A percentile compares a stretch with the other conserved stretches of the same genome.
These are phyloP conservation scores for Raja brachyura DNA, from an alignment of 2,113 vertebrate genomes.

Conservation along the genomic window DNA sequence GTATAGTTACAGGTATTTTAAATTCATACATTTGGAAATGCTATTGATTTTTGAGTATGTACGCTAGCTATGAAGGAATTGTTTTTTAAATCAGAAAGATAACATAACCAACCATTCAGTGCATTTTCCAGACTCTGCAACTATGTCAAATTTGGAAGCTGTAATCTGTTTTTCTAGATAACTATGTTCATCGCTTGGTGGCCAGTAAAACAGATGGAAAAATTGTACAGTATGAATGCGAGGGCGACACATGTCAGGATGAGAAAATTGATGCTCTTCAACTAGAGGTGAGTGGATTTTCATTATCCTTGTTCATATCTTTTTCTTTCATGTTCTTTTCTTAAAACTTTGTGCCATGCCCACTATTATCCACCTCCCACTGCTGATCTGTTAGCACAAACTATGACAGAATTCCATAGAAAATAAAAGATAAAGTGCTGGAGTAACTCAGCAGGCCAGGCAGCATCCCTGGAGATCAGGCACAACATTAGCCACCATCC, in stretches of 20 bases:
- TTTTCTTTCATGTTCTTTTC: neutral
- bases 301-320: neutral
- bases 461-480: too few relatives aligned
- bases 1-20: neutral
- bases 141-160: neutral
- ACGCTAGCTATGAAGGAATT: neutral
- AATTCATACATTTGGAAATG: neutral
- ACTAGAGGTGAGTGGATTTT: constrained; percentile 67
- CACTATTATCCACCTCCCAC: neutral
- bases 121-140: neutral
- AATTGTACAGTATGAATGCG: constrained; percentile 95
- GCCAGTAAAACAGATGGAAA: constrained; percentile 96
- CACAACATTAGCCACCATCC: too few relatives aligned
- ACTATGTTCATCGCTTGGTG: constrained; percentile 94
- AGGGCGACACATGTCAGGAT: constrained; percentile 91
- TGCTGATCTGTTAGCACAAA: neutral
- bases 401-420: neutral
- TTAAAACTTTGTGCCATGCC: neutral
- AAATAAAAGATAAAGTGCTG: too few relatives aligned
- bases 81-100: too few relatives aligned
- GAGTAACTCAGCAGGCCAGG: too few relatives aligned
- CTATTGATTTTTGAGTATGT: neutral
- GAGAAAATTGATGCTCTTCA: constrained; percentile 96
- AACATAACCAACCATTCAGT: too few relatives aligned
- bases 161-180: constrained; percentile 63